Conservation (phyloP, 2,113 vertebrate species). For the Sinocyclocheilus maitianheensis region DNA sequence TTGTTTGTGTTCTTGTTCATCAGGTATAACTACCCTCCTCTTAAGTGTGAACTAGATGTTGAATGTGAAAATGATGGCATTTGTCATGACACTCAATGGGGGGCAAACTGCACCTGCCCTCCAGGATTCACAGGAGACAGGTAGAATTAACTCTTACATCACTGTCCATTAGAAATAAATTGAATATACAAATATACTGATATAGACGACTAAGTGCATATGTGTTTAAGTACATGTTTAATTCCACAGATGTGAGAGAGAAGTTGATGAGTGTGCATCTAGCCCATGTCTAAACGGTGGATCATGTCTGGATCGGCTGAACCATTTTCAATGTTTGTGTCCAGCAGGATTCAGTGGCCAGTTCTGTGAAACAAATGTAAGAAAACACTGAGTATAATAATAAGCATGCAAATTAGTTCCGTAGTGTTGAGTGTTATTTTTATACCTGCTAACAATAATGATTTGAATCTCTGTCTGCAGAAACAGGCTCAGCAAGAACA, state of each 20-base stretch:
- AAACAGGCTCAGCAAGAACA: conserved; percentile 73
- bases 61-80: conserved; percentile 77
- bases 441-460: background rate
- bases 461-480: conserved; percentile 69
- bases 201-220: background rate
- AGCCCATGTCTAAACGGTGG: conserved; percentile 91
- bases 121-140: conserved; percentile 81
- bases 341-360: conserved; percentile 81
- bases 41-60: conserved; percentile 80
- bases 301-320: conserved; percentile 81
- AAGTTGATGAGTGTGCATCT: conserved; percentile 80
- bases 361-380: conserved; percentile 84
- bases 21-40: conserved; percentile 82
- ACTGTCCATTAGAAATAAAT: background rate
- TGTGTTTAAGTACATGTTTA: background rate
- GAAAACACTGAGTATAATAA: conserved; percentile 49
- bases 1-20: background rate
- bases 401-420: background rate
- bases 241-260: conserved; percentile 81
- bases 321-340: conserved; percentile 84
- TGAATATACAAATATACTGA: background rate
- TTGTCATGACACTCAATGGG: conserved; percentile 78
- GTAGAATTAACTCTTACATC: conserved; percentile 62
- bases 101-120: conserved; percentile 86
- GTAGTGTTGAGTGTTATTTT: too few relatives aligned